Conservation (phyloP, 1,140 invertebrate species). For the Uloborus diversus region DNA sequence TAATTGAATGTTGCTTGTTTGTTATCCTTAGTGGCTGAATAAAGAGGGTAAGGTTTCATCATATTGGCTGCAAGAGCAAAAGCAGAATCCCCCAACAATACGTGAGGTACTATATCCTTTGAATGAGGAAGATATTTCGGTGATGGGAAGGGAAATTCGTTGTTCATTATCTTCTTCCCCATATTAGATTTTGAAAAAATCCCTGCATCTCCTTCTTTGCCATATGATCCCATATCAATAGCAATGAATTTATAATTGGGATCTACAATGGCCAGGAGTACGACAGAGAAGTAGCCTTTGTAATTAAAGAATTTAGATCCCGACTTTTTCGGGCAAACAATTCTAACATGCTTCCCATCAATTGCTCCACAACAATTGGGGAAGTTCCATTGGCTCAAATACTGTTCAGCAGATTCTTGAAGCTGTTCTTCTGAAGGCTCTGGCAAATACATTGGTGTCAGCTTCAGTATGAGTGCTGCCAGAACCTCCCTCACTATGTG, state of each 20-base stretch:
- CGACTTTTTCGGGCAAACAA: slow-evolving; percentile 47
- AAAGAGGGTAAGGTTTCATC: neutral
- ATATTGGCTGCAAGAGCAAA: neutral
- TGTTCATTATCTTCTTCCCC: too few species aligned
- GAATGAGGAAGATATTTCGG: neutral
- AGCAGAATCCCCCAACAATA: neutral
- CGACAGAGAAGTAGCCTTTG: slow-evolving; percentile 54
- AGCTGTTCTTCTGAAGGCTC: neutral
- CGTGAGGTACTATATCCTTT: neutral
- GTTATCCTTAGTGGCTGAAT: neutral
- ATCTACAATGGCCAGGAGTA: slow-evolving; percentile 58
- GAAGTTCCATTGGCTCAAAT: neutral
- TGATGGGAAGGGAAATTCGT: too few species aligned
- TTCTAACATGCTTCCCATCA: slow-evolving; percentile 56
- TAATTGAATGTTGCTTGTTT: neutral
- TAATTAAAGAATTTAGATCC: slow-evolving; percentile 54
- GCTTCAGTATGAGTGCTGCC: too few species aligned
- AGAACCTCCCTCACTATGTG: too few species aligned
- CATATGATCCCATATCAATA: too few species aligned
- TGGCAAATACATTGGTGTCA: neutral
- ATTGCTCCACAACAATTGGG: slow-evolving; percentile 33
- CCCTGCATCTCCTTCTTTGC: too few species aligned
- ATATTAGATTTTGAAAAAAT: too few species aligned
- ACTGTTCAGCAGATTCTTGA: neutral
- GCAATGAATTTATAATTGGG: too few species aligned